Percentiles rank a stretch among this genome's conserved stretches.
Evolutionary conservation across 2,797 vertebrate genomes (phyloP).

Genomic region (Molothrus aeneus): DNA sequence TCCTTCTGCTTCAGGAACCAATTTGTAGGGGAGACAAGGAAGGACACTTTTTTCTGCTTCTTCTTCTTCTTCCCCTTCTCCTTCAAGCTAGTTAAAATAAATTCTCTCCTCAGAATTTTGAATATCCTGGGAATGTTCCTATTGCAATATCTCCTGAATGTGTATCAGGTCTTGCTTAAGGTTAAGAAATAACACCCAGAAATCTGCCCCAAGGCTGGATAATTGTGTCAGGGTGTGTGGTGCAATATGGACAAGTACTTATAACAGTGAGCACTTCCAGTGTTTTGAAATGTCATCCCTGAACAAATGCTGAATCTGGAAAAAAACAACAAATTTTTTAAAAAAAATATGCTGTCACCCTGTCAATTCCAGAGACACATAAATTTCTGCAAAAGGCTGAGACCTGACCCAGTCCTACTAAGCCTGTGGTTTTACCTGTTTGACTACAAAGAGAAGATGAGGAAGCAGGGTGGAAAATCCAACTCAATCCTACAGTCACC

Average conservation of each 20-base stretch:
- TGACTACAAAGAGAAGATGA: neutral
- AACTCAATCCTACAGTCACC: rapidly evolving
- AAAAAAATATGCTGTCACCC: neutral
- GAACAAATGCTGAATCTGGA: neutral
- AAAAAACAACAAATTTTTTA: rapidly evolving
- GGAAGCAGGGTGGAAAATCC: neutral
- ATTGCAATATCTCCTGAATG: neutral
- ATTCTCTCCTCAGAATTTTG: neutral
- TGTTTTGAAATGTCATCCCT: neutral
- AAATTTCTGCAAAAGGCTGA: neutral
- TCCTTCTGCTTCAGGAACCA: neutral
- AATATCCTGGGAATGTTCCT: neutral
- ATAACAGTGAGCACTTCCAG: too few species aligned
- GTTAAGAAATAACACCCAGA: neutral
- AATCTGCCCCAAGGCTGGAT: neutral
- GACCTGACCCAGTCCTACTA: neutral
- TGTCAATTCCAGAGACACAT: neutral
- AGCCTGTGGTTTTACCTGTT: neutral
- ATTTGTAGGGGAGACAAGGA: neutral
- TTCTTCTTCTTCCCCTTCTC: neutral
- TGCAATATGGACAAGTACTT: too few species aligned
- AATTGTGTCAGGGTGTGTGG: neutral
- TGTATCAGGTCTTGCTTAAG: neutral
- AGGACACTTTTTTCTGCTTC: rapidly evolving
- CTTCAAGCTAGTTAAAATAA: neutral